Conservation (phyloP, 2,797 vertebrate genomes). For the Orestias chungarensis region DNA sequence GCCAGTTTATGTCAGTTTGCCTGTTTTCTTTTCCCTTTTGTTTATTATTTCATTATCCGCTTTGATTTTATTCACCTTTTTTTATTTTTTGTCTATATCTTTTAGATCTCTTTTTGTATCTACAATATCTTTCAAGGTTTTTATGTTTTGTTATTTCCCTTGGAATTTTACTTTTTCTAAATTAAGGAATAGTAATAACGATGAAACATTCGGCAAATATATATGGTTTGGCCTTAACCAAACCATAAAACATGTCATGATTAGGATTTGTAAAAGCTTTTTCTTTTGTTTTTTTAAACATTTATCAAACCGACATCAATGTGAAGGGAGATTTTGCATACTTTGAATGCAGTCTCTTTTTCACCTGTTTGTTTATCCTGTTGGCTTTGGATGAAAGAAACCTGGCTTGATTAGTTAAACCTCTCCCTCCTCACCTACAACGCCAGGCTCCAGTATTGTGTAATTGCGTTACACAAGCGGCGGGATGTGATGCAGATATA, state of each 20-base stretch:
- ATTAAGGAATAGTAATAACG: background rate
- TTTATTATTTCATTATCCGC: no score
- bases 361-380: conserved; percentile 6
- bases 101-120: background rate
- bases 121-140: background rate
- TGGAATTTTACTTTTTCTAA: background rate
- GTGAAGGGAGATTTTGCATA: background rate
- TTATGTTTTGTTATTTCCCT: background rate
- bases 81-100: no score
- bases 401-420: conserved; percentile 35
- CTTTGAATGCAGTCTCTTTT: conserved; percentile 6
- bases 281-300: background rate
- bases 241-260: background rate
- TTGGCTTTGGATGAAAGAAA: conserved; percentile 24
- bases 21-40: no score
- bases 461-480: conserved; percentile 65
- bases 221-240: background rate
- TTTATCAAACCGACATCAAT: background rate
- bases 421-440: conserved; percentile 11
- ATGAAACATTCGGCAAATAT: background rate
- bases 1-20: no score
- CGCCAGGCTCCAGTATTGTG: conserved; percentile 44
- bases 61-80: no score
- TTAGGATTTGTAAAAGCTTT: background rate
- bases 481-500: conserved; percentile 43